Conservation (phyloP, 2,888 invertebrate species). For the Stenoptilia bipunctidactyla region DNA sequence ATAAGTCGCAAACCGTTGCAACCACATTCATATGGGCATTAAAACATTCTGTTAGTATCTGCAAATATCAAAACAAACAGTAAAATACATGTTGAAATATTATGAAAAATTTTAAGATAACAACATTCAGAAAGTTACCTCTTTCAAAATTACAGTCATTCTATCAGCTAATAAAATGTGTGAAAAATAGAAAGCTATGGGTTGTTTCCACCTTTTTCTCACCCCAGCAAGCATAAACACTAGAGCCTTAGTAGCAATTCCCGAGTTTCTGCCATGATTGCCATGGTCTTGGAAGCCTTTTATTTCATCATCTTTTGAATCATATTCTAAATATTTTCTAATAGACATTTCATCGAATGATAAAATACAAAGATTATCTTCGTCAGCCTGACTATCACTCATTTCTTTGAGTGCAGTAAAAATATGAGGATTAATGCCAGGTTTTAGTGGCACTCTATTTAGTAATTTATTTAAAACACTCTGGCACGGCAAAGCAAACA, state of each 20-base stretch:
- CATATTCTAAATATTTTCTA: conserved; percentile 8
- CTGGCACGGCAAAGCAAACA: conserved; percentile 16
- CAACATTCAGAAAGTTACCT: too few species aligned
- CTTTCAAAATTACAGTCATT: conserved; percentile 9
- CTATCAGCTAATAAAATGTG: conserved; percentile 3
- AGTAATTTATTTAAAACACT: conserved; percentile 13
- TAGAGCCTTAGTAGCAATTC: conserved; percentile 9
- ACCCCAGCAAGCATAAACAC: conserved; percentile 13
- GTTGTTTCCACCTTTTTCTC: too few species aligned
- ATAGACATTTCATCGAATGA: conserved; percentile 5
- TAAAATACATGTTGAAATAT: too few species aligned
- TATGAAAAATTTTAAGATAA: too few species aligned
- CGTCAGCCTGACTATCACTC: neutral
- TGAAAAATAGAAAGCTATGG: conserved; percentile 11
- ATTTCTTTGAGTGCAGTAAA: conserved; percentile 12
- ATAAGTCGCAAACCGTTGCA: too few species aligned
- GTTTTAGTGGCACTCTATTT: conserved; percentile 13
- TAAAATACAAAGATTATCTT: conserved; percentile 1
- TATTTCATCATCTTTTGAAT: conserved; percentile 8
- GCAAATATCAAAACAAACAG: too few species aligned
- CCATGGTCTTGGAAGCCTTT: conserved; percentile 14
- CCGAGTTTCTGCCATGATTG: conserved; percentile 7
- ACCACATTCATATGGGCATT: too few species aligned
- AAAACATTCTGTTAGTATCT: too few species aligned
- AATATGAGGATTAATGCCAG: conserved; percentile 15